A percentile compares a stretch with the other conserved stretches of the same genome.
phyloP scores from a whole-genome alignment of 2,797 vertebrate genomes.

The Enoplosus armatus region DNA sequence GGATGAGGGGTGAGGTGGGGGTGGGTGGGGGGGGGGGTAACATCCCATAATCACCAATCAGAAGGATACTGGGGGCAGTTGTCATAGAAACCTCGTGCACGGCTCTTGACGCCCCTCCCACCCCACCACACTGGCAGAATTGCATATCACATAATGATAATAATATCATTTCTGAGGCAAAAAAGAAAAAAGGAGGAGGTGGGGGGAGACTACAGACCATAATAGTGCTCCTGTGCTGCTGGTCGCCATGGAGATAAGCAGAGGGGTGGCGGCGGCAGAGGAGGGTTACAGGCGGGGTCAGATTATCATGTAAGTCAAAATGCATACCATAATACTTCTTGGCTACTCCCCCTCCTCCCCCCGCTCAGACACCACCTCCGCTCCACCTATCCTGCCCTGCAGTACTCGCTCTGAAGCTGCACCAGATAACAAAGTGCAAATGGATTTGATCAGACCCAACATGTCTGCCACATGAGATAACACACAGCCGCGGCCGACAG shows the following conservation, averaged over 20 bases:
- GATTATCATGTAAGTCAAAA: constrained; percentile 86
- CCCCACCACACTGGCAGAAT: constrained; percentile 59
- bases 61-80: constrained; percentile 81
- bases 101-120: constrained; percentile 73
- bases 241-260: constrained; percentile 81
- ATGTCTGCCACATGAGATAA: constrained; percentile 56
- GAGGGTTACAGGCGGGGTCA: constrained; percentile 78
- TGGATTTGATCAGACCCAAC: constrained; percentile 59
- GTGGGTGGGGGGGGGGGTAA: constrained; percentile 39
- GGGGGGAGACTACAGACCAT: constrained; percentile 75
- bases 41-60: constrained; percentile 87
- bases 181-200: constrained; percentile 44
- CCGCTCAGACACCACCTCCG: constrained; percentile 31
- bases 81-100: constrained; percentile 83
- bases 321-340: constrained; percentile 83
- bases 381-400: constrained; percentile 53
- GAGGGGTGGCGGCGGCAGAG: constrained; percentile 39
- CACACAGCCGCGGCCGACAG: constrained; percentile 11
- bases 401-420: constrained; percentile 23
- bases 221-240: constrained; percentile 81
- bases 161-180: constrained; percentile 82
- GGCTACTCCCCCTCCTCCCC: constrained; percentile 11
- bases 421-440: constrained; percentile 52
- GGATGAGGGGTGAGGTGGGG: background rate
- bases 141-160: constrained; percentile 82